Conservation (phyloP, 2,797 vertebrate species). For the Enteromius trimaculatus region DNA sequence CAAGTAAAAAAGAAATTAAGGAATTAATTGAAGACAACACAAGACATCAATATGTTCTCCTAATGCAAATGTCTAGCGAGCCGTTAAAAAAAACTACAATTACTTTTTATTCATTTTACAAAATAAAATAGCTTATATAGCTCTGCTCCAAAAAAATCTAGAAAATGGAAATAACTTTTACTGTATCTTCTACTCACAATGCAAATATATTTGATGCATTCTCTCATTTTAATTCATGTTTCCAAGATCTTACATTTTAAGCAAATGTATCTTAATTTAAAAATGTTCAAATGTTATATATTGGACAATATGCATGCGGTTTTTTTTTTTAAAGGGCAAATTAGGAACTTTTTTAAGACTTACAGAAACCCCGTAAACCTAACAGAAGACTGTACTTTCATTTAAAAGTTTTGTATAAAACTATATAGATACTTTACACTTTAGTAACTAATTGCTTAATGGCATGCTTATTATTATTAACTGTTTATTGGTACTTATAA, state of each 20-base stretch:
- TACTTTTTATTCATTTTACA: no score
- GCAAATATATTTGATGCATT: neutral
- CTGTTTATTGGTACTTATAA: no score
- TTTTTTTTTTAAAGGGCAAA: neutral
- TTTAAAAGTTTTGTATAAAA: neutral
- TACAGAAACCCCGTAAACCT: no score
- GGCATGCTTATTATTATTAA: neutral
- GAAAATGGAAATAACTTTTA: neutral
- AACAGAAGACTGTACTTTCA: neutral
- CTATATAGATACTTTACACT: neutral
- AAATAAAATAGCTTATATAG: neutral
- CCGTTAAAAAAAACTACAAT: no score
- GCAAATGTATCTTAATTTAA: neutral
- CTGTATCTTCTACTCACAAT: neutral
- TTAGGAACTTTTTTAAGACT: neutral
- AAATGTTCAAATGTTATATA: neutral
- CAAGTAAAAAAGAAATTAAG: neutral
- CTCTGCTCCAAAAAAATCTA: neutral
- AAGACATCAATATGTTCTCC: neutral
- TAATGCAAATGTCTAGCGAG: neutral
- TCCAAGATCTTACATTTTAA: neutral
- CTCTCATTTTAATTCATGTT: neutral
- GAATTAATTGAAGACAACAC: neutral
- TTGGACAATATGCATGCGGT: neutral
- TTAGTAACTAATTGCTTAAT: neutral